Percentiles rank a stretch among this genome's conserved stretches.
Evolutionary conservation across 2,888 invertebrate genomes (phyloP).

Genomic region (Miltochrista miniata): DNA sequence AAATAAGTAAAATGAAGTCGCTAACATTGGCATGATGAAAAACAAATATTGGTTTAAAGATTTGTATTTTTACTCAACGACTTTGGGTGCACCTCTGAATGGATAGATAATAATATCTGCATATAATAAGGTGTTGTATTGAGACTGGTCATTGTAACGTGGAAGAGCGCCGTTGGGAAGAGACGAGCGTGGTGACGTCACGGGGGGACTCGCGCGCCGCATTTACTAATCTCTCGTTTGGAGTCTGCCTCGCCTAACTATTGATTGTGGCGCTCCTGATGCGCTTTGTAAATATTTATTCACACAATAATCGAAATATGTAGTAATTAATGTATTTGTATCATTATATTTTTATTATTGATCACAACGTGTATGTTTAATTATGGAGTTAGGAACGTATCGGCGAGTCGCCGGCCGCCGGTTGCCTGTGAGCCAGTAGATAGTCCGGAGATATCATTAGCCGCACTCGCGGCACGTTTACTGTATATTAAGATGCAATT

Average conservation of each 20-base stretch:
- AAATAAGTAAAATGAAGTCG: too few relatives aligned
- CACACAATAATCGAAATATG: constrained; percentile 81
- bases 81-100: too few relatives aligned
- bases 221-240: constrained; percentile 55
- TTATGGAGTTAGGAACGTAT: constrained; percentile 61
- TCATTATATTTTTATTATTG: constrained; percentile 83
- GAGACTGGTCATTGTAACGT: too few relatives aligned
- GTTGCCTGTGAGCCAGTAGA: constrained; percentile 54
- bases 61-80: too few relatives aligned
- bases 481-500: constrained; percentile 71
- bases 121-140: too few relatives aligned
- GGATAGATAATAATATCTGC: too few relatives aligned
- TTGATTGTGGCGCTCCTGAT: constrained; percentile 68
- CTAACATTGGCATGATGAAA: too few relatives aligned
- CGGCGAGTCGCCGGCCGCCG: constrained; percentile 43
- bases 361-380: constrained; percentile 80
- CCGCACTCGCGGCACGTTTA: constrained; percentile 48
- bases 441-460: constrained; percentile 53
- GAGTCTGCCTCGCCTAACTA: constrained; percentile 74
- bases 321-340: constrained; percentile 82
- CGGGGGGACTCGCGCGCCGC: constrained; percentile 34
- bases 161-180: too few relatives aligned
- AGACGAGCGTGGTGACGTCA: background rate
- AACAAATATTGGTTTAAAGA: too few relatives aligned
- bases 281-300: constrained; percentile 83